A percentile compares a stretch with the other conserved stretches of the same genome.
Conservation (phyloP, 2,888 invertebrate species). For the Calameuta idolon region DNA sequence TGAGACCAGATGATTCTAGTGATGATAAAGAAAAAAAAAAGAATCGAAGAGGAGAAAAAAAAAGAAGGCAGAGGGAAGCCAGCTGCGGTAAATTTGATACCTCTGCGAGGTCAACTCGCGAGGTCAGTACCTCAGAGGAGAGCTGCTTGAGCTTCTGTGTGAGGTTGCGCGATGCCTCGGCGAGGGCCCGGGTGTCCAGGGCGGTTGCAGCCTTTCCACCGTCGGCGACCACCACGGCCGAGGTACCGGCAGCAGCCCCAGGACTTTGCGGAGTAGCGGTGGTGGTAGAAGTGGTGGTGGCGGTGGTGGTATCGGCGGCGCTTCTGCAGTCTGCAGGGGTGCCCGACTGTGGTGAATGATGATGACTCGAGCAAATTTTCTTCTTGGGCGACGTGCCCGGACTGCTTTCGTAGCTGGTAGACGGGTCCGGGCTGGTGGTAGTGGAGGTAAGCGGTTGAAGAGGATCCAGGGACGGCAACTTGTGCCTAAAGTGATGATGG, state of each 20-base stretch:
- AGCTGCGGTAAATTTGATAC: conserved; percentile 59
- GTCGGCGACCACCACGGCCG: conserved; percentile 61
- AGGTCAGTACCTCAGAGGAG: conserved; percentile 88
- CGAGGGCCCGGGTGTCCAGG: conserved; percentile 80
- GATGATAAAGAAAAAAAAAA: too few species aligned
- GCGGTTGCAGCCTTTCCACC: conserved; percentile 60
- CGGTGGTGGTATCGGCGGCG: conserved; percentile 33
- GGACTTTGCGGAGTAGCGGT: conserved; percentile 37
- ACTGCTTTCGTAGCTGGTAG: neutral
- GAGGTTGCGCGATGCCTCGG: conserved; percentile 91
- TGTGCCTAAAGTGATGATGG: conserved; percentile 52
- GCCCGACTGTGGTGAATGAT: conserved; percentile 43
- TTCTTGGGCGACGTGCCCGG: conserved; percentile 51
- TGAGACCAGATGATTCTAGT: too few species aligned
- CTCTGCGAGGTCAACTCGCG: conserved; percentile 64
- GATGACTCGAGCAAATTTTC: conserved; percentile 51
- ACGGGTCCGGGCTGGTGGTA: neutral
- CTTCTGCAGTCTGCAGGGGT: conserved; percentile 19
- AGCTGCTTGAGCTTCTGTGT: conserved; percentile 91
- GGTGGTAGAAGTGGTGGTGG: conserved; percentile 23
- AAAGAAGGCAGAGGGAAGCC: conserved; percentile 36
- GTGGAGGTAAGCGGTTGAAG: conserved; percentile 19
- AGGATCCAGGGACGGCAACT: conserved; percentile 25
- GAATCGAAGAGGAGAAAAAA: neutral
- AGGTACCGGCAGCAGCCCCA: conserved; percentile 58